Conservation (phyloP, 1,140 invertebrate genomes). For the Anastrepha ludens region DNA sequence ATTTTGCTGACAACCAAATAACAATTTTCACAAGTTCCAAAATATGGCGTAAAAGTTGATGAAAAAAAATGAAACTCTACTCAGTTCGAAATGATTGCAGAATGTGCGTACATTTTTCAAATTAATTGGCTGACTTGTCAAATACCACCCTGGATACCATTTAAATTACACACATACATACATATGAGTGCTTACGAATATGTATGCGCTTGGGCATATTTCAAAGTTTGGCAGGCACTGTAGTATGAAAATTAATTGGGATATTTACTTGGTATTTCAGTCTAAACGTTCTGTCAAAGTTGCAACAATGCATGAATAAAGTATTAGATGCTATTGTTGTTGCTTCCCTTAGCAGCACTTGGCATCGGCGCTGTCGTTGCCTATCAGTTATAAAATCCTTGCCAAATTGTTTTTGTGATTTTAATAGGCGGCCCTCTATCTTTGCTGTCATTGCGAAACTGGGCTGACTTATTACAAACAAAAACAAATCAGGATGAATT, state of each 20-base stretch:
- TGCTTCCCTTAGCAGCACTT: neutral
- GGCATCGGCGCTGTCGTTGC: no score
- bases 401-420: neutral
- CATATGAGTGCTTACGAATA: neutral
- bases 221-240: neutral
- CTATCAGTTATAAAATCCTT: neutral
- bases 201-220: neutral
- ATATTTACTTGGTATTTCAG: constrained; percentile 15
- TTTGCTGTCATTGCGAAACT: neutral
- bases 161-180: neutral
- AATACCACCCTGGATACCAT: constrained; percentile 2
- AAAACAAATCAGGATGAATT: neutral
- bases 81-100: neutral
- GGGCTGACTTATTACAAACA: no score
- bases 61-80: neutral
- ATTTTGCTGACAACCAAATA: constrained; percentile 29
- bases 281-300: constrained; percentile 7
- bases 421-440: neutral
- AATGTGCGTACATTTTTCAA: constrained; percentile 43
- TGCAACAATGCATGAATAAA: neutral
- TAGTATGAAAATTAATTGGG: constrained; percentile 36
- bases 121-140: constrained; percentile 51
- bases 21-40: constrained; percentile 19
- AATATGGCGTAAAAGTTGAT: neutral
- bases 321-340: neutral